These are phyloP conservation scores for Pantherophis vulpinus DNA, from an alignment of 2,797 vertebrate genomes.

Conservation along the genomic window DNA sequence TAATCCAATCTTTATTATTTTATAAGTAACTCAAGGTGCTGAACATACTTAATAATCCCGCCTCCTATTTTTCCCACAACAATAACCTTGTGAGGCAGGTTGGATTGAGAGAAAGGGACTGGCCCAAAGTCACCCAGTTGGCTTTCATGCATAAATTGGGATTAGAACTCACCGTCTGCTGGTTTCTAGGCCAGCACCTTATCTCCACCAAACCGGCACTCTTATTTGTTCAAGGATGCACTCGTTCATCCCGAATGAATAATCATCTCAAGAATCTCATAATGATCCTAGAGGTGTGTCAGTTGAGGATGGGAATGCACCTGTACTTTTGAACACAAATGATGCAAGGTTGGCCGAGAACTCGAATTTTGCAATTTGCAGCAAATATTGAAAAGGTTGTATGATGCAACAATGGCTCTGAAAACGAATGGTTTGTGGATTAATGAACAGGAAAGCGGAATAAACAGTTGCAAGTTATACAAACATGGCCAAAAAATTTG, in stretches of 20 bases:
- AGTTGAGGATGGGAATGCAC: background rate
- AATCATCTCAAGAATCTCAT: background rate
- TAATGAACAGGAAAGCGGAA: background rate
- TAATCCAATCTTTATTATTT: background rate
- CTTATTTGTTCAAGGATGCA: background rate
- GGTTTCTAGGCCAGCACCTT: background rate
- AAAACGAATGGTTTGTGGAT: background rate
- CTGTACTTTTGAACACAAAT: background rate
- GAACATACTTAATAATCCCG: background rate
- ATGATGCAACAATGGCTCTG: background rate
- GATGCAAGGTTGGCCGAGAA: background rate
- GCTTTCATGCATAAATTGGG: background rate
- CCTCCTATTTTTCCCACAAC: background rate
- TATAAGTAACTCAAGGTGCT: background rate
- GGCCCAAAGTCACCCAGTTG: too few species aligned
- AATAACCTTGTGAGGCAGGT: background rate
- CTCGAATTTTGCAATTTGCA: background rate
- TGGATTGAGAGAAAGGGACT: background rate
- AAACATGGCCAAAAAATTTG: background rate
- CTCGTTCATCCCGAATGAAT: background rate
- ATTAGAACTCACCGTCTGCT: background rate
- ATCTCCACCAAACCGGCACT: background rate
- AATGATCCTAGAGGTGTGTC: background rate
- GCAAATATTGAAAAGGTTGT: background rate
- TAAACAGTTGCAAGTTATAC: background rate